Conservation (phyloP, 2,113 vertebrate species). For the Centropristis striata region DNA sequence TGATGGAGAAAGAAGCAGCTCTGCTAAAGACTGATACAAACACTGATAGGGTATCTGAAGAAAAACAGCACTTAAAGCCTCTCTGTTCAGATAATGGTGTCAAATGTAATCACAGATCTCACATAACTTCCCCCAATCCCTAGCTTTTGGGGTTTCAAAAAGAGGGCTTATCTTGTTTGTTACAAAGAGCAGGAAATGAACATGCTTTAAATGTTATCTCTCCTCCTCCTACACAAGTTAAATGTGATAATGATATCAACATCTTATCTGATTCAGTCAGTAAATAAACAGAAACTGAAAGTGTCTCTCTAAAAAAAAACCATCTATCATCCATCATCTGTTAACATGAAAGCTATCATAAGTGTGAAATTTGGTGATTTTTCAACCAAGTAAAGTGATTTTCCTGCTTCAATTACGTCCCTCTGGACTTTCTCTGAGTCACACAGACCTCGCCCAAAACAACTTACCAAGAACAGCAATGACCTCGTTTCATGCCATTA, state of each 20-base stretch:
- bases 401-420: slow-evolving; percentile 40
- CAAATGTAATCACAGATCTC: slow-evolving; percentile 41
- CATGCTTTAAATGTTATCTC: slow-evolving; percentile 19
- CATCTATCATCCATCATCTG: background rate
- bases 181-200: slow-evolving; percentile 27
- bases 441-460: slow-evolving; percentile 73
- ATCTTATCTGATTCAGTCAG: slow-evolving; percentile 41
- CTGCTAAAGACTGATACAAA: slow-evolving; percentile 32
- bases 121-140: slow-evolving; percentile 43
- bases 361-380: slow-evolving; percentile 36
- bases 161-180: slow-evolving; percentile 11
- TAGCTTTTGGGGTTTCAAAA: slow-evolving; percentile 4
- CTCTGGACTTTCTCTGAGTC: slow-evolving; percentile 67
- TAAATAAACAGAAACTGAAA: slow-evolving; percentile 17
- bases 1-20: slow-evolving; percentile 31
- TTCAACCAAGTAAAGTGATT: slow-evolving; percentile 29
- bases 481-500: slow-evolving; percentile 71
- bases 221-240: slow-evolving; percentile 20
- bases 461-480: slow-evolving; percentile 72
- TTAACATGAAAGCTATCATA: slow-evolving; percentile 20
- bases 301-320: background rate
- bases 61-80: slow-evolving; percentile 43
- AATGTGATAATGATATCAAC: slow-evolving; percentile 17
- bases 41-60: slow-evolving; percentile 43
- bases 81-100: slow-evolving; percentile 43